phyloP scores from a whole-genome alignment of 2,888 invertebrate species.

The Agrotis exclamationis region DNA sequence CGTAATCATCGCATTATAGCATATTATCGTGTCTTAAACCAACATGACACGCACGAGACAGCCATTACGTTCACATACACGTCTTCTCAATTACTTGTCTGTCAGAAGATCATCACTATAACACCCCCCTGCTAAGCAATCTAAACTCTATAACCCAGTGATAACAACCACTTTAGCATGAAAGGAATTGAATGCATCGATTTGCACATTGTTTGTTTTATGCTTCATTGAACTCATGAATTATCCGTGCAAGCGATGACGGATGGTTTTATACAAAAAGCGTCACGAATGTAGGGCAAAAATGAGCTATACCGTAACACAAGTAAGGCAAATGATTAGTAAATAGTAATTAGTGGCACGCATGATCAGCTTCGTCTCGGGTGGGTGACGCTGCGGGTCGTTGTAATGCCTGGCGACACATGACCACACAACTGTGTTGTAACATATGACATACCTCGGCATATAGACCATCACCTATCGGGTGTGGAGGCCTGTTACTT shows the following conservation, averaged over 20 bases:
- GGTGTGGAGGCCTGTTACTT: background rate
- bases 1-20: conserved; percentile 41
- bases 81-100: conserved; percentile 48
- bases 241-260: conserved; percentile 43
- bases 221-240: conserved; percentile 54
- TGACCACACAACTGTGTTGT: conserved; percentile 44
- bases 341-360: conserved; percentile 58
- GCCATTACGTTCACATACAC: conserved; percentile 51
- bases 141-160: conserved; percentile 13
- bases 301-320: conserved; percentile 60
- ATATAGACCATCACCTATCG: conserved; percentile 18
- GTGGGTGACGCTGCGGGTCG: conserved; percentile 29
- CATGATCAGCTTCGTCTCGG: conserved; percentile 50
- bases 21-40: conserved; percentile 58
- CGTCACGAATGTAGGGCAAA: conserved; percentile 51
- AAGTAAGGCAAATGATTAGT: conserved; percentile 57
- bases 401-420: conserved; percentile 32
- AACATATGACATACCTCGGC: conserved; percentile 23
- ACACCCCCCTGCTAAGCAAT: background rate
- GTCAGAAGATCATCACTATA: conserved; percentile 35
- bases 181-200: conserved; percentile 3
- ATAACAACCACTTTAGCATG: conserved; percentile 13
- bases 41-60: conserved; percentile 58
- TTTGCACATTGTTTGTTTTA: conserved; percentile 46
- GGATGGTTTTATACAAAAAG: conserved; percentile 44